Base-by-base conservation (phyloP, 2,888 invertebrate species). In the Thecocarcelia acutangulata region DNA sequence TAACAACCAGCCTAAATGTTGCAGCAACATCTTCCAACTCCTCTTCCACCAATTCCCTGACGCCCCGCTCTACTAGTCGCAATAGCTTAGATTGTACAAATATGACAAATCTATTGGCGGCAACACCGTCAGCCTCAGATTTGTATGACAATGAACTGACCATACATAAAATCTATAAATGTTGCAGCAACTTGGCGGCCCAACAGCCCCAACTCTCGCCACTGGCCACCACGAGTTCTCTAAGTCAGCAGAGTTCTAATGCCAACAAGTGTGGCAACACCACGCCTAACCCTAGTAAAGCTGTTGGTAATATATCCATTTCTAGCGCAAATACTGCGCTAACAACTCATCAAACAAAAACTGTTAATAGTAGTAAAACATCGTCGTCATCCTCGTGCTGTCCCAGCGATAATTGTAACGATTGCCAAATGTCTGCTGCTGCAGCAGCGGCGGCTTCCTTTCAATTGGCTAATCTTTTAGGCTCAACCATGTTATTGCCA, bases 101-200 rank as follows among this genome's bases (percentile, higher is more conserved):
- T 46, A 59, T 82, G 15, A 11, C 56, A 33, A 72, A 68, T 24
- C 42, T 66, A 52, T 59, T 78, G 40, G 19, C 61, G 40, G 19
- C 61, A 8, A 69, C 66, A 24, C 44, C 72, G 8, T 19, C 63
- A 12, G 11, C 80, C 75, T 83, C 83, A 56, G 88, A 87, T 56
- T 84, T 88, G 40, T 89, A 86, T 83, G 90, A 90, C 78, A 90
- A 90, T 11, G 90, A 91, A 85, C 87, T 91, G 83, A 90, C 90
- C 66, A 90, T 91, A 85, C 87, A 89, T 50, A 88, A 89, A 87
- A 86, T 90, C 85, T 91, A 89, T 84, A 91, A 91, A 85, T 90
- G 90, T 77, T 90, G 90, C 83, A 66, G 17, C 6, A 59, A 50
- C 54, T 61, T 70, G 12, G 19, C 42, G 13, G 24, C 58, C 50